Evolutionary conservation across 2,113 vertebrate genomes (phyloP), one percentile per base, ranked within the genome.

Genomic region (Oryctolagus cuniculus): DNA sequence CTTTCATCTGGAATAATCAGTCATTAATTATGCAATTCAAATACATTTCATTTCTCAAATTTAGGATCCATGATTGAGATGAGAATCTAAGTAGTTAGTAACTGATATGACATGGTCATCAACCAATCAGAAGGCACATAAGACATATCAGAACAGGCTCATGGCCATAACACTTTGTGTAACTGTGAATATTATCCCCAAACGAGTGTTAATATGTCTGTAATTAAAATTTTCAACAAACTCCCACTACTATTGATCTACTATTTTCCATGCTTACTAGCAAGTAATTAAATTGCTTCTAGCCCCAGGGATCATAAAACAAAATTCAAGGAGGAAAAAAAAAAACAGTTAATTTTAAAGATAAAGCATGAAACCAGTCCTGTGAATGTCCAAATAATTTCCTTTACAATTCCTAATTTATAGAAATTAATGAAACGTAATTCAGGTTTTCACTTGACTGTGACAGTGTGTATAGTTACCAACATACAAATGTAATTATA

Each of bases 401-500:
- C 70, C 67, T 73, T 64, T 69, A 27, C 6, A 87, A 74, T 74
- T 94, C 63, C 22, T 63, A 77, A 69, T 83, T 88, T 67, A 88
- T 1, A 67, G 5, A 16, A 51, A 72, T 78, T 17, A 88, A 87
- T 78, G 1, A 75, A 96, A 87, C 80, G n/a, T 2, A 74, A 80
- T 53, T 73, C 12, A 67, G 27, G 21, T 11, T 86, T 81, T 91
- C 51, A 86, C 0, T 64, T 29, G 88, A 90, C 11, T 83, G 2
- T 38, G 64, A 7, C 8, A 79, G 25, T 21, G 51, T 19, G 2
- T 31, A 25, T 51, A 51, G 36, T 63, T 89, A 72, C 87, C 89
- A 51, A 67, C 82, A 80, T 53, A 69, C n/a, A 36, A 85, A 24
- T 58, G 16, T 70, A 94, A 87, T 70, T 83, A 79, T 83, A 83